phyloP scores from a whole-genome alignment of 2,113 vertebrate genomes.

The Pseudopodoces humilis region DNA sequence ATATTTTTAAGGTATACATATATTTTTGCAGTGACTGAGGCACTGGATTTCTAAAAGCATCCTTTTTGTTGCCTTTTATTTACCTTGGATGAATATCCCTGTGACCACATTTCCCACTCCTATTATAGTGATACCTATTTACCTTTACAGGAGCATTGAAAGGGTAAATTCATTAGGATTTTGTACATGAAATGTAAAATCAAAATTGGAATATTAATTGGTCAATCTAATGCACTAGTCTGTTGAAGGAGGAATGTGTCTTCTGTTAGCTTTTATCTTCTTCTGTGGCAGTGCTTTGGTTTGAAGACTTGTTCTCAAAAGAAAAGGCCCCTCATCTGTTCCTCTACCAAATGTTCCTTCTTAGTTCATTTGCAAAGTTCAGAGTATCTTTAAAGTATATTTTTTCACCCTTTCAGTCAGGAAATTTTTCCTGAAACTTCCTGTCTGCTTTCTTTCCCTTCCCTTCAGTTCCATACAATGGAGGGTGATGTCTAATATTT shows the following conservation, averaged over 20 bases:
- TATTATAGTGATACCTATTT: background rate
- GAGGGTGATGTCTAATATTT: background rate
- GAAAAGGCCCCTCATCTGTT: background rate
- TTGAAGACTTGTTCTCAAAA: background rate
- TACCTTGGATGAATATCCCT: background rate
- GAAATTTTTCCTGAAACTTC: background rate
- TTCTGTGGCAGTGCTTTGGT: background rate
- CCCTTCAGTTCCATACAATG: background rate
- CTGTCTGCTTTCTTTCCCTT: background rate
- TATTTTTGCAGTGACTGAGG: background rate
- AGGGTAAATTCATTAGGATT: background rate
- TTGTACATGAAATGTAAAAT: background rate
- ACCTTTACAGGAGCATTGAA: background rate
- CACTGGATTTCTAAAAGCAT: background rate
- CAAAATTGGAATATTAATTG: background rate
- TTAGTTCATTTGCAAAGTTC: background rate
- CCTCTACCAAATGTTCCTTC: background rate
- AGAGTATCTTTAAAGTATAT: background rate
- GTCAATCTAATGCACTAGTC: background rate
- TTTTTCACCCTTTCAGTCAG: background rate
- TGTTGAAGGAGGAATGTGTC: background rate
- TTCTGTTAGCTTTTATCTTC: background rate
- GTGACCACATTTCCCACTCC: background rate
- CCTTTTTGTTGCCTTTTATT: background rate
- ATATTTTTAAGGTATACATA: background rate